These are phyloP conservation scores for Corapipo altera DNA, from an alignment of 2,113 vertebrate genomes.

Conservation along the genomic window DNA sequence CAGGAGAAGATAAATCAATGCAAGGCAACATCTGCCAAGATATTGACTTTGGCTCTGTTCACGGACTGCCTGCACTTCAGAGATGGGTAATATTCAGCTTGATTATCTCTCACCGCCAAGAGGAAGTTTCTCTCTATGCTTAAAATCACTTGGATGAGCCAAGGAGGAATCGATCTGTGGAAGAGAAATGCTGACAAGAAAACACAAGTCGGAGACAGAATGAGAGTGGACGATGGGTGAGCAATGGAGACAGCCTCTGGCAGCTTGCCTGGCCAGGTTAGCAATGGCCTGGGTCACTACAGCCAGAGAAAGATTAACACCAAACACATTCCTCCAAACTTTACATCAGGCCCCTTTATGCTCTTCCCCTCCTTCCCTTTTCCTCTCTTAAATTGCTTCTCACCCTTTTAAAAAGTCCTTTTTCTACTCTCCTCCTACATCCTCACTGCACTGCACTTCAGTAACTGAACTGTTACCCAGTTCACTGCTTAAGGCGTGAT, in stretches of 20 bases:
- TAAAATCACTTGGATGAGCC: conserved; percentile 72
- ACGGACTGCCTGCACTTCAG: conserved; percentile 72
- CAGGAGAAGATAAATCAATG: conserved; percentile 75
- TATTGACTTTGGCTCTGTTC: conserved; percentile 76
- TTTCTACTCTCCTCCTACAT: neutral
- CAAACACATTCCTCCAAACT: neutral
- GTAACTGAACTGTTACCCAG: neutral
- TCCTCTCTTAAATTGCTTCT: neutral
- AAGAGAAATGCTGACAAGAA: conserved; percentile 76
- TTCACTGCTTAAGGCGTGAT: neutral
- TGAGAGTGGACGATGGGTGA: conserved; percentile 32
- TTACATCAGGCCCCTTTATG: neutral
- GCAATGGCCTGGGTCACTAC: neutral
- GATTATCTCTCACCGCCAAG: conserved; percentile 75
- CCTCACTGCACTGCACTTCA: neutral
- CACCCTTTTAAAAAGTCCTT: neutral
- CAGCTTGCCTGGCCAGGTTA: conserved; percentile 42
- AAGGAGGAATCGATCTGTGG: conserved; percentile 66
- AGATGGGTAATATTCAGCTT: conserved; percentile 80
- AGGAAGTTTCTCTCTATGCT: conserved; percentile 73
- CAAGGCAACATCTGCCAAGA: conserved; percentile 77
- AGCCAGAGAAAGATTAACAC: neutral
- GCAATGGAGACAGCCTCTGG: conserved; percentile 49
- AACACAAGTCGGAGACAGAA: conserved; percentile 59
- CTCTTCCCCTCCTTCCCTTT: neutral